phyloP scores from a whole-genome alignment of 2,888 invertebrate species.

The Hemithea aestivaria region DNA sequence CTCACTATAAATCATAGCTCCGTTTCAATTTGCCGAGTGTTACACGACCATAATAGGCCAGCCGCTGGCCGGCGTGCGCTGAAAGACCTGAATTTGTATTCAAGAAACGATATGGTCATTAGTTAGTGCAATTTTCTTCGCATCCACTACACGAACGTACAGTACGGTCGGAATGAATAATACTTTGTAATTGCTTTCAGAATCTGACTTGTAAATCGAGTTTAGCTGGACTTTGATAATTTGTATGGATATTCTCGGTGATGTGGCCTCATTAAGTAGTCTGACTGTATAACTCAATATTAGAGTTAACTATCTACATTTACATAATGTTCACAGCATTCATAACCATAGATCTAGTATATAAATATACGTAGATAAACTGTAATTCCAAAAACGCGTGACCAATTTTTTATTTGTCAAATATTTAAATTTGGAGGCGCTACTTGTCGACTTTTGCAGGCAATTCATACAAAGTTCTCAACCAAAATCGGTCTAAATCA shows the following conservation, averaged over 20 bases:
- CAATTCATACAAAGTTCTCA: no score
- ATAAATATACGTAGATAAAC: no score
- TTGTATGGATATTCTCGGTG: constrained; percentile 40
- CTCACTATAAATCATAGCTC: constrained; percentile 72
- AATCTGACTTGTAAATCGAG: constrained; percentile 53
- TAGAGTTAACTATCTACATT: constrained; percentile 36
- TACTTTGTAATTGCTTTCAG: constrained; percentile 61
- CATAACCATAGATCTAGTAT: no score
- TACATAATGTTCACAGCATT: constrained; percentile 39
- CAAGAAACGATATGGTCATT: constrained; percentile 72
- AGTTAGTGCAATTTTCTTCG: constrained; percentile 74
- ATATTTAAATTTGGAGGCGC: no score
- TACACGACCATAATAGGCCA: constrained; percentile 64
- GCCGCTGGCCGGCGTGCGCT: constrained; percentile 52
- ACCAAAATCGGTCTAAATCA: no score
- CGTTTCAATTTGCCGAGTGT: constrained; percentile 70
- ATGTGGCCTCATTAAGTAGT: constrained; percentile 47
- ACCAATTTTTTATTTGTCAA: no score
- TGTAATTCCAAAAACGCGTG: no score
- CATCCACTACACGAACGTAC: constrained; percentile 60
- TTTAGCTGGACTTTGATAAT: constrained; percentile 48
- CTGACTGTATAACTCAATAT: constrained; percentile 35
- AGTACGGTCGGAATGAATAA: constrained; percentile 59
- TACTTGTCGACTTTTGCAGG: no score
- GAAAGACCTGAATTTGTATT: constrained; percentile 75